These are phyloP conservation scores for Hystrix cristata DNA, from an alignment of 2,113 vertebrate species.

Conservation along the genomic window DNA sequence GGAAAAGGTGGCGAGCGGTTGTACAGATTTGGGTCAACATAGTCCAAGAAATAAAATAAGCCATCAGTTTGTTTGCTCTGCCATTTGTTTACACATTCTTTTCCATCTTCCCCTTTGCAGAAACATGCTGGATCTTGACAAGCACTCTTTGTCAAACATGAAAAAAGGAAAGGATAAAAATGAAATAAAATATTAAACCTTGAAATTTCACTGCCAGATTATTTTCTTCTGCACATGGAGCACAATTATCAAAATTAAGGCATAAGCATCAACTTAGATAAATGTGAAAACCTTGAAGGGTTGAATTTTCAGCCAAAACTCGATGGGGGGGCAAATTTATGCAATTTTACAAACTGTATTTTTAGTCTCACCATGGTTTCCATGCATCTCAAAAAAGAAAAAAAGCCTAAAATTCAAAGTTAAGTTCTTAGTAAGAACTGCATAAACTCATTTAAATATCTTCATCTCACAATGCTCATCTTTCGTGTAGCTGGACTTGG, in stretches of 20 bases:
- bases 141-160: constrained; percentile 13
- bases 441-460: background rate
- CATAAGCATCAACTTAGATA: background rate
- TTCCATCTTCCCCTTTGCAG: background rate
- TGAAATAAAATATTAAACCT: background rate
- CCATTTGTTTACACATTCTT: background rate
- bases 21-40: background rate
- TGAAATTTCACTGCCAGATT: background rate
- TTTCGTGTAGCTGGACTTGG: background rate
- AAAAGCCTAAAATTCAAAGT: background rate
- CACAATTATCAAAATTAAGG: background rate
- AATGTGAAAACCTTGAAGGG: background rate
- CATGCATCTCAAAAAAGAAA: background rate
- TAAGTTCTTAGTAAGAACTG: background rate
- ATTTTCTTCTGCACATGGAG: background rate
- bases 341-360: constrained; percentile 9
- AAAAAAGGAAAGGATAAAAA: background rate
- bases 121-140: background rate
- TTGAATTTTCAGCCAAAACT: constrained; percentile 6
- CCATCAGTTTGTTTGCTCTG: background rate
- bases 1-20: background rate
- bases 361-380: background rate
- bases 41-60: background rate
- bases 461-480: background rate
- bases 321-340: background rate